phyloP scores from a whole-genome alignment of 2,888 invertebrate species.

The Scaptomyza parva region DNA sequence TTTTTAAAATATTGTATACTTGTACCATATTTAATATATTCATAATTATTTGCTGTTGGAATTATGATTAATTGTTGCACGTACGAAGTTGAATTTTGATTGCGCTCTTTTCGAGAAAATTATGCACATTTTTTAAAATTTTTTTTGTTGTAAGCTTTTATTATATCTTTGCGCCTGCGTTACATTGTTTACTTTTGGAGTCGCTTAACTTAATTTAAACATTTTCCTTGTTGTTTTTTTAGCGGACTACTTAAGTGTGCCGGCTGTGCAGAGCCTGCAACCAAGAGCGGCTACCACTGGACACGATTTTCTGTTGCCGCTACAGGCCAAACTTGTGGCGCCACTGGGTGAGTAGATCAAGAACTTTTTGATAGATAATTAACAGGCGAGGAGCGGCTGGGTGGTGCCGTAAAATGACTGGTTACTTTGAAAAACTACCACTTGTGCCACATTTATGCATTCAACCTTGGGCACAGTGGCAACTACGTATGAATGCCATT shows the following conservation, averaged over 20 bases:
- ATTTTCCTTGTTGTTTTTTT: constrained; percentile 52
- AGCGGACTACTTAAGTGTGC: constrained; percentile 86
- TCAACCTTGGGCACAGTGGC: constrained; percentile 12
- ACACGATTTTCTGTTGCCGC: constrained; percentile 89
- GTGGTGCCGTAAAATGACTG: constrained; percentile 1
- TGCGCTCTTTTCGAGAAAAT: constrained; percentile 16
- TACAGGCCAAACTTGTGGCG: constrained; percentile 89
- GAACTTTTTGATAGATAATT: constrained; percentile 61
- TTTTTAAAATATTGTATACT: no score
- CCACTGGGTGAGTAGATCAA: constrained; percentile 82
- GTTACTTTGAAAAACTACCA: constrained; percentile 56
- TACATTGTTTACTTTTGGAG: constrained; percentile 50
- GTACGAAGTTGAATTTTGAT: neutral
- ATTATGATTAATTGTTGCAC: neutral
- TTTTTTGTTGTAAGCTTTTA: constrained; percentile 53
- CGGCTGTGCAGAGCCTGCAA: constrained; percentile 87
- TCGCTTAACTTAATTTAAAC: constrained; percentile 32
- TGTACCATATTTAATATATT: no score
- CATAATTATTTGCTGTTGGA: no score
- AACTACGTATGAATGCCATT: constrained; percentile 58
- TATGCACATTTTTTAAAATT: constrained; percentile 8
- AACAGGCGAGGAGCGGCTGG: constrained; percentile 3
- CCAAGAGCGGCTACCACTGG: constrained; percentile 90
- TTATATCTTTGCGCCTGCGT: constrained; percentile 41
- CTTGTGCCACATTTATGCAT: constrained; percentile 45